These are phyloP conservation scores for Poecilia latipinna DNA, from an alignment of 2,113 vertebrate species.

Conservation along the genomic window DNA sequence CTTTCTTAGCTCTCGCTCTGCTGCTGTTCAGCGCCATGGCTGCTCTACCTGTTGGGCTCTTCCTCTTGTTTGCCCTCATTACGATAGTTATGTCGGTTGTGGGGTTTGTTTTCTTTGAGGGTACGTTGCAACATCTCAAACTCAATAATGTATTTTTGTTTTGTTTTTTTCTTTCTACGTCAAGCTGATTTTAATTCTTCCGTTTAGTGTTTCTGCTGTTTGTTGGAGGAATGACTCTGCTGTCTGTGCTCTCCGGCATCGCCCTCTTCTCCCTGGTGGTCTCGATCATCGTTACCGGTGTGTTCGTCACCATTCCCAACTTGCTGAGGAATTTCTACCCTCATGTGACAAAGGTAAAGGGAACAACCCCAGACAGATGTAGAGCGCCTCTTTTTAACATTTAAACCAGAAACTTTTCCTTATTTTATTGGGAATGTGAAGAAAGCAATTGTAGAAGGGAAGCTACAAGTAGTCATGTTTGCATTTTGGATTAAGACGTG, in stretches of 20 bases:
- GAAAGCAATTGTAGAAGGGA: not conserved
- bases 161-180: not conserved
- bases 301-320: slow-evolving; percentile 72
- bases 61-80: slow-evolving; percentile 82
- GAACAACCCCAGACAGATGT: slow-evolving; percentile 8
- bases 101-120: slow-evolving; percentile 86
- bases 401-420: not conserved
- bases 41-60: slow-evolving; percentile 84
- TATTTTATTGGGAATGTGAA: not conserved
- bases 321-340: slow-evolving; percentile 75
- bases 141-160: not conserved
- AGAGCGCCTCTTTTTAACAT: not conserved
- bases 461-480: not conserved
- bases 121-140: slow-evolving; percentile 64
- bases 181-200: slow-evolving; percentile 5
- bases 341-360: slow-evolving; percentile 58
- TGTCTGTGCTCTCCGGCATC: slow-evolving; percentile 84
- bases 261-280: slow-evolving; percentile 78
- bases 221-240: slow-evolving; percentile 78
- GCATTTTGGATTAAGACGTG: too few relatives aligned
- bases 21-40: slow-evolving; percentile 83
- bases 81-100: slow-evolving; percentile 80
- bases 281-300: slow-evolving; percentile 73
- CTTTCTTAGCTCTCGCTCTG: slow-evolving; percentile 81
- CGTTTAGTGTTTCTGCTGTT: slow-evolving; percentile 82